These are phyloP conservation scores for Porites rus DNA, from an alignment of 92 coral and sea anemone species.

Conservation along the genomic window DNA sequence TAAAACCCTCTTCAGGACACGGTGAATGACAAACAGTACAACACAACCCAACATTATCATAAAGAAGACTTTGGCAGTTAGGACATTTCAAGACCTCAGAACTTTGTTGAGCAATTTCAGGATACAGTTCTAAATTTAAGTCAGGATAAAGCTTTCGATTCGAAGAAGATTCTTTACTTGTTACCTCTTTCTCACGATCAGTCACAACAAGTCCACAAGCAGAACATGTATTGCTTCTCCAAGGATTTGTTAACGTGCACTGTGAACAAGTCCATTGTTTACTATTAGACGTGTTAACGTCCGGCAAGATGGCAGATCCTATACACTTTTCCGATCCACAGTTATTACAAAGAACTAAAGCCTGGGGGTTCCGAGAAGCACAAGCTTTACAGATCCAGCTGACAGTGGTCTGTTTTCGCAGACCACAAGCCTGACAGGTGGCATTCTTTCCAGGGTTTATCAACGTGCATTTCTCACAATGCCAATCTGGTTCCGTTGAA, in stretches of 20 bases:
- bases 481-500: constrained; percentile 71
- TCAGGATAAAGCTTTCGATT: constrained; percentile 61
- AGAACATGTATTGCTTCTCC: constrained; percentile 56
- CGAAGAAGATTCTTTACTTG: constrained; percentile 18
- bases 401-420: constrained; percentile 36
- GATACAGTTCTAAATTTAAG: constrained; percentile 67
- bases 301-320: background rate
- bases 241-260: constrained; percentile 76
- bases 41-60: constrained; percentile 77
- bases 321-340: constrained; percentile 67
- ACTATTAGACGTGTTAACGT: background rate
- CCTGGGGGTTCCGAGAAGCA: constrained; percentile 69
- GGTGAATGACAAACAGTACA: constrained; percentile 89
- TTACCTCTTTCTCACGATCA: constrained; percentile 11
- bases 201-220: constrained; percentile 67
- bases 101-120: constrained; percentile 72
- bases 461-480: constrained; percentile 82
- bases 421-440: constrained; percentile 71
- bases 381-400: constrained; percentile 81
- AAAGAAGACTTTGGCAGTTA: constrained; percentile 88
- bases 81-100: constrained; percentile 88
- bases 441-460: constrained; percentile 48
- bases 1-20: constrained; percentile 92
- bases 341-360: constrained; percentile 62
- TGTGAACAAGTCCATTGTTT: constrained; percentile 81